These are phyloP conservation scores for Lomographa bimaculata DNA, from an alignment of 2,888 invertebrate genomes.

Conservation along the genomic window DNA sequence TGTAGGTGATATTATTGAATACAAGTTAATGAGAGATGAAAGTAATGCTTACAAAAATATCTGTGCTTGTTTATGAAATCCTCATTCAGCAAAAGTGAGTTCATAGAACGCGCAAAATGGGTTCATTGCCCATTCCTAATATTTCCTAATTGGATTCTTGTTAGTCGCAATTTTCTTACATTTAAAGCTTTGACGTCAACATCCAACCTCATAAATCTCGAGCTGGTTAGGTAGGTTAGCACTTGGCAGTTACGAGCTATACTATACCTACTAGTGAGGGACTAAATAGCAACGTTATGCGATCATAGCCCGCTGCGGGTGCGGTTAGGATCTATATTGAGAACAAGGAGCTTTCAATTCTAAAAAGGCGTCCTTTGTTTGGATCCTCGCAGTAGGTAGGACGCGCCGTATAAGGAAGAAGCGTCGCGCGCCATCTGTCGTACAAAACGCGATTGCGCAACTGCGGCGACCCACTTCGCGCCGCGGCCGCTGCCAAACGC, in stretches of 20 bases:
- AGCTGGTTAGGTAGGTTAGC: constrained; percentile 15
- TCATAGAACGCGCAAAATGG: constrained; percentile 17
- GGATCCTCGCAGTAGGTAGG: constrained; percentile 28
- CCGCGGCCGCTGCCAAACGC: constrained; percentile 78
- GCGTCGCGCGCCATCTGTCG: constrained; percentile 75
- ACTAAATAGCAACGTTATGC: constrained; percentile 38
- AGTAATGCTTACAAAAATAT: not conserved
- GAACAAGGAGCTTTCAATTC: constrained; percentile 30
- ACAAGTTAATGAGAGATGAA: not conserved
- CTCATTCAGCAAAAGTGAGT: constrained; percentile 9
- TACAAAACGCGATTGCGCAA: constrained; percentile 70
- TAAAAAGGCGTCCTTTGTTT: constrained; percentile 45
- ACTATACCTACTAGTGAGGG: constrained; percentile 13
- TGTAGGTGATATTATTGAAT: constrained; percentile 1
- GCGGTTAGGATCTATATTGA: constrained; percentile 41
- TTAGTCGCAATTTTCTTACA: constrained; percentile 35
- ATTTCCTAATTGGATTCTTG: constrained; percentile 38
- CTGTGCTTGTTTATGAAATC: constrained; percentile 1
- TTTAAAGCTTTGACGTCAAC: constrained; percentile 26
- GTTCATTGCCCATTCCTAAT: constrained; percentile 35
- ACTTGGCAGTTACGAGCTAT: constrained; percentile 4
- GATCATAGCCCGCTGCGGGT: constrained; percentile 38
- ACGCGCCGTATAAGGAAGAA: constrained; percentile 71
- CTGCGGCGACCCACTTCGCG: constrained; percentile 72
- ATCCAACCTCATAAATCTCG: constrained; percentile 32